These are phyloP conservation scores for Lanius collurio DNA, from an alignment of 2,113 vertebrate genomes.

Conservation along the genomic window DNA sequence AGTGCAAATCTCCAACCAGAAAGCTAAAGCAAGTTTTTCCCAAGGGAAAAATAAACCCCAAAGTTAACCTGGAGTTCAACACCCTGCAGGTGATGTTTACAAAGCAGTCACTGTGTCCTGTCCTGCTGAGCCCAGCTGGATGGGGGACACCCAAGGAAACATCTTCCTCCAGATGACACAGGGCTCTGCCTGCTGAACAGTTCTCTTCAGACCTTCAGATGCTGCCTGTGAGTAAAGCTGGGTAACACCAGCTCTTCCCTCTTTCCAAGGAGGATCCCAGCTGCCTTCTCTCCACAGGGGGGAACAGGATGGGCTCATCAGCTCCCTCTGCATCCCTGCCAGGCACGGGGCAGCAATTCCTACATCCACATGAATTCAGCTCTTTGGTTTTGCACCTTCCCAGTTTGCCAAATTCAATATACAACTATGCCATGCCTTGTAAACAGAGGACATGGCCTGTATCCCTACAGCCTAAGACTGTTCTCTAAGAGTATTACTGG, in stretches of 20 bases:
- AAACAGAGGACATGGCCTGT: neutral
- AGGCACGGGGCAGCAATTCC: neutral
- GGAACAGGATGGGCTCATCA: neutral
- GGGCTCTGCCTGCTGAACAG: neutral
- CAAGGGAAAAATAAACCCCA: neutral
- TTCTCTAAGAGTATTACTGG: neutral
- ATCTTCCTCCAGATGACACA: neutral
- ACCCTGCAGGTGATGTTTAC: neutral
- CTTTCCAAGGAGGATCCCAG: neutral
- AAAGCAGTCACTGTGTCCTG: neutral
- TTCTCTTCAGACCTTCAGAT: neutral
- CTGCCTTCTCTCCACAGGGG: neutral
- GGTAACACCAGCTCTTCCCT: neutral
- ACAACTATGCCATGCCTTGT: neutral
- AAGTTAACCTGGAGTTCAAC: neutral
- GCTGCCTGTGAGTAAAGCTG: neutral
- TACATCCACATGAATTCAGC: rapidly evolving
- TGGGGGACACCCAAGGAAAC: neutral
- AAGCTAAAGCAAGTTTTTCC: neutral
- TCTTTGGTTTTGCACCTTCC: neutral
- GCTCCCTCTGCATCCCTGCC: neutral
- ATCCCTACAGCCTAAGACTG: neutral
- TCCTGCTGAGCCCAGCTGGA: neutral
- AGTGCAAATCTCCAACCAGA: neutral
- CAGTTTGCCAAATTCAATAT: neutral